Conservation (phyloP, 1,140 invertebrate genomes). For the Acyrthosiphon pisum region DNA sequence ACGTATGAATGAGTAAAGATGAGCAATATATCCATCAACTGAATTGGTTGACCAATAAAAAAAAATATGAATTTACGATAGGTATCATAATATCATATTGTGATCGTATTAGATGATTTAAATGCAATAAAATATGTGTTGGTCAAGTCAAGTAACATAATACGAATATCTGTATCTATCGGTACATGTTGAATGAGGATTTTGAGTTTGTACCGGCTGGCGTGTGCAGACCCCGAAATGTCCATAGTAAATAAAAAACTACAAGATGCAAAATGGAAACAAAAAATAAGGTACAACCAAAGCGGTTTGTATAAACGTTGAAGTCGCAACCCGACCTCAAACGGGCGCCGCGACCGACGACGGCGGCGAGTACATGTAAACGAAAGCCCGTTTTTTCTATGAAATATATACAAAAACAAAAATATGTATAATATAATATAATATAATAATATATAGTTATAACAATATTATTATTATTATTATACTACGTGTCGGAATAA, state of each 20-base stretch:
- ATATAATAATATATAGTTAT: neutral
- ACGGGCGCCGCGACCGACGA: neutral
- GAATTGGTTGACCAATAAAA: no score
- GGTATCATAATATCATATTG: no score
- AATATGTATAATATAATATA: neutral
- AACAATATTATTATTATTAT: constrained; percentile 29
- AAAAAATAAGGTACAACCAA: neutral
- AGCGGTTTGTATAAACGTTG: constrained; percentile 2
- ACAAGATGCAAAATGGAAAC: neutral
- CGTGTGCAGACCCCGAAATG: neutral
- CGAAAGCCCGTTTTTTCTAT: neutral
- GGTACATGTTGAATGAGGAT: neutral
- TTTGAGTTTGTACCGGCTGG: neutral
- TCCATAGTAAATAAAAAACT: neutral
- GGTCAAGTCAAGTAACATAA: neutral
- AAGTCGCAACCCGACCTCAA: neutral
- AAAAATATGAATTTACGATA: no score
- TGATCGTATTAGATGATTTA: neutral
- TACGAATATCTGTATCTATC: neutral
- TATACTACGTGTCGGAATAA: constrained; percentile 36
- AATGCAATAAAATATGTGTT: neutral
- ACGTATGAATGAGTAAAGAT: no score
- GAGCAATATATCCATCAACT: no score
- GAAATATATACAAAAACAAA: neutral
- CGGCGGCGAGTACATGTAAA: neutral